phyloP scores from a whole-genome alignment of 2,888 invertebrate genomes.

The Selenia dentaria region DNA sequence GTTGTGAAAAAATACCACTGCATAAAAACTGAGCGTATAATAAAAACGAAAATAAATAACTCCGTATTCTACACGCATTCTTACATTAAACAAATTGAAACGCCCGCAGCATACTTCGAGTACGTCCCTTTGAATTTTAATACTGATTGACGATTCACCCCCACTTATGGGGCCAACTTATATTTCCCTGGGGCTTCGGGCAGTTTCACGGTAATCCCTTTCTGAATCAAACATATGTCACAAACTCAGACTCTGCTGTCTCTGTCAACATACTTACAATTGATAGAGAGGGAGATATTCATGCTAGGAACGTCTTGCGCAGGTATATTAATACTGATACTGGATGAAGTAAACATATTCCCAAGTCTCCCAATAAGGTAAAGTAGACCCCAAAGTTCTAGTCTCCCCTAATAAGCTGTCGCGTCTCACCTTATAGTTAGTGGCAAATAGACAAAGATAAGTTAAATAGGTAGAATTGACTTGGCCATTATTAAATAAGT shows the following conservation, averaged over 20 bases:
- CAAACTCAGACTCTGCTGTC: conserved; percentile 43
- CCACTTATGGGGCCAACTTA: conserved; percentile 62
- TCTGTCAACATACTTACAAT: conserved; percentile 40
- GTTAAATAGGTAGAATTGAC: conserved; percentile 12
- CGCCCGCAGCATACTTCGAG: conserved; percentile 47
- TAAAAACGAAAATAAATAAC: conserved; percentile 19
- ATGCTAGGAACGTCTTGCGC: conserved; percentile 22
- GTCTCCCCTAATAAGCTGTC: conserved; percentile 81
- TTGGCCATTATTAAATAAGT: no score
- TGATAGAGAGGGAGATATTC: conserved; percentile 43
- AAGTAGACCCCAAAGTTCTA: conserved; percentile 80
- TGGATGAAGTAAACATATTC: conserved; percentile 69
- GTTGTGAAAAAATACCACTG: no score
- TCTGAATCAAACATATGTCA: conserved; percentile 59
- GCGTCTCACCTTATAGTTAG: conserved; percentile 70
- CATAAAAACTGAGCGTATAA: neutral
- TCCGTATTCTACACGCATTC: conserved; percentile 23
- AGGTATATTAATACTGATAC: conserved; percentile 46
- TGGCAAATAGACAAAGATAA: conserved; percentile 33
- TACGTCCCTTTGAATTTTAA: conserved; percentile 62
- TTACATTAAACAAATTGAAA: conserved; percentile 70
- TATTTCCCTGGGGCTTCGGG: conserved; percentile 73
- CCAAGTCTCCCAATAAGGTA: conserved; percentile 65
- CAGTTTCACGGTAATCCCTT: conserved; percentile 59
- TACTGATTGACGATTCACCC: conserved; percentile 72